phyloP scores from a whole-genome alignment of 2,113 vertebrate species.

The Dolichallabes microphthalmus region DNA sequence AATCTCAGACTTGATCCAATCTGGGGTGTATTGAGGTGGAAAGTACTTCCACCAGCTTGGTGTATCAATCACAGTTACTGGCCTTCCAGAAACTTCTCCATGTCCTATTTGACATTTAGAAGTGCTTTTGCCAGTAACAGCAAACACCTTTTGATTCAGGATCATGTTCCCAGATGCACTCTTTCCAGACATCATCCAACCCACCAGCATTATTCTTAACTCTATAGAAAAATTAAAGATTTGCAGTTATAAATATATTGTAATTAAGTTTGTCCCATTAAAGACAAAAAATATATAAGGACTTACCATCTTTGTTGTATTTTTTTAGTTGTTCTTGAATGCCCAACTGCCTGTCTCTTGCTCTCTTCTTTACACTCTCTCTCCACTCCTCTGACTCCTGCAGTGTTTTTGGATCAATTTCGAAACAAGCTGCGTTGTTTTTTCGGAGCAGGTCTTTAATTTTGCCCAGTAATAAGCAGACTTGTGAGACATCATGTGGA shows the following conservation, averaged over 20 bases:
- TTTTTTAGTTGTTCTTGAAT: background rate
- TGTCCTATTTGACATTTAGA: background rate
- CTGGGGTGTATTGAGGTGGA: background rate
- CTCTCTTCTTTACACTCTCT: background rate
- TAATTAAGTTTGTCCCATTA: background rate
- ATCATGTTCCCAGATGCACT: background rate
- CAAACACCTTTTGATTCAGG: background rate
- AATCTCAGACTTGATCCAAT: background rate
- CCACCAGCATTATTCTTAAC: background rate
- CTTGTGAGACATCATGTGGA: background rate
- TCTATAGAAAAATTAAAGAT: background rate
- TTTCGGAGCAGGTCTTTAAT: background rate
- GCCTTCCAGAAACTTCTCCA: background rate
- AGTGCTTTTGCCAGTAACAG: background rate
- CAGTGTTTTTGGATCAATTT: background rate
- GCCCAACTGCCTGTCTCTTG: background rate
- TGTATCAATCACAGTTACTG: constrained; percentile 1
- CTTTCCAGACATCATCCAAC: background rate
- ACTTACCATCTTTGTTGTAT: background rate
- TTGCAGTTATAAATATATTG: background rate
- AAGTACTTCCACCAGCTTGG: background rate
- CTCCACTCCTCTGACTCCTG: background rate
- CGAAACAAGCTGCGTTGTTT: background rate
- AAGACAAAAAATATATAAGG: background rate
- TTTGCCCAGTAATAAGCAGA: background rate